A percentile compares a stretch with the other conserved stretches of the same genome.
These are phyloP conservation scores for Rhabditoides inermis DNA, from an alignment of 2,888 invertebrate genomes.

Conservation along the genomic window DNA sequence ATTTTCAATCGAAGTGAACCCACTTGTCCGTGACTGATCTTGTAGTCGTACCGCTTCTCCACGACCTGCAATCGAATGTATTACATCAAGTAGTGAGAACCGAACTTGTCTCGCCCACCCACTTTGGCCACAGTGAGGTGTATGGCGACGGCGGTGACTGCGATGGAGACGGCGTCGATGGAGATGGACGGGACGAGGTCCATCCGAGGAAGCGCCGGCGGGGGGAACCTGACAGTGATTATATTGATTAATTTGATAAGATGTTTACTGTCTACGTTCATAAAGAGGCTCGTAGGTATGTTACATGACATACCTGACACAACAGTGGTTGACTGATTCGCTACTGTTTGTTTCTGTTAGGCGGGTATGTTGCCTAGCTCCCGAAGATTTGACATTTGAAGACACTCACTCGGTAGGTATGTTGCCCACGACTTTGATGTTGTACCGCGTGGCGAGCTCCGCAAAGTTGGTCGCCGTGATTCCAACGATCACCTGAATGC, in stretches of 20 bases:
- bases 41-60: conserved; percentile 48
- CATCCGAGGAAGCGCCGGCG: conserved; percentile 42
- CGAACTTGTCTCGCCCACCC: too few relatives aligned
- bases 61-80: too few relatives aligned
- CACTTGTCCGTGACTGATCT: conserved; percentile 46
- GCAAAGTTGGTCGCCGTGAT: conserved; percentile 50
- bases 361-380: background rate
- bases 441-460: conserved; percentile 40
- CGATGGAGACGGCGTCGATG: conserved; percentile 39
- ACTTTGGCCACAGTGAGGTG: conserved; percentile 48
- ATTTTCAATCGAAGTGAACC: too few relatives aligned
- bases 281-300: too few relatives aligned
- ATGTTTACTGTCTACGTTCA: too few relatives aligned
- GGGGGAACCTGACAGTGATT: conserved; percentile 37
- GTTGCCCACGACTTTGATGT: conserved; percentile 45
- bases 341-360: background rate
- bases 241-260: too few relatives aligned
- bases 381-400: background rate
- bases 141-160: conserved; percentile 45
- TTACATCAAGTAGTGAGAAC: too few relatives aligned
- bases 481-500: conserved; percentile 38
- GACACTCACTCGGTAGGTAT: conserved; percentile 42
- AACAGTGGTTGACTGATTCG: background rate
- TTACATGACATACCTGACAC: too few relatives aligned
- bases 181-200: conserved; percentile 44